Conservation (phyloP, 1,140 invertebrate species). For the Bombus cullumanus region DNA sequence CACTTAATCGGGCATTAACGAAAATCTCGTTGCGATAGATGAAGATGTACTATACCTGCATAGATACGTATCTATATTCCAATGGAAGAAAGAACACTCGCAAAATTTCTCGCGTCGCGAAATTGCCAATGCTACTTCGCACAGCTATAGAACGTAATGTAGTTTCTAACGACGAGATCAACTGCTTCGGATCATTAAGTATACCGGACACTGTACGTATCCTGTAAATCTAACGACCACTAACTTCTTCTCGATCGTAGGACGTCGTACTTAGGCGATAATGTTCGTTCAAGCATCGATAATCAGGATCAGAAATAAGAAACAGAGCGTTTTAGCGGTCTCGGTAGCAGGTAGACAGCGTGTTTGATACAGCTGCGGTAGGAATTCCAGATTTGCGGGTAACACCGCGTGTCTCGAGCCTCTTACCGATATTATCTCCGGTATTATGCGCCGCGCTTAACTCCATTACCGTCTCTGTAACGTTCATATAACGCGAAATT, state of each 20-base stretch:
- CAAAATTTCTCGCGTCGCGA: background rate
- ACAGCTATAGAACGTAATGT: background rate
- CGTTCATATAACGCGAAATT: constrained; percentile 35
- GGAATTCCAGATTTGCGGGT: constrained; percentile 21
- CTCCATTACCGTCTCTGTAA: constrained; percentile 18
- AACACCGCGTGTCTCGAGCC: constrained; percentile 13
- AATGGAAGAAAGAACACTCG: background rate
- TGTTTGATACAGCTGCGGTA: background rate
- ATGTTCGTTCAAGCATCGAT: background rate
- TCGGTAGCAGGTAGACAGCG: background rate
- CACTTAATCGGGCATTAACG: too few relatives aligned
- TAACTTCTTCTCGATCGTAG: too few relatives aligned
- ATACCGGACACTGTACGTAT: background rate
- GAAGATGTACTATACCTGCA: too few relatives aligned
- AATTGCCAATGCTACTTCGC: background rate
- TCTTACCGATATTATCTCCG: constrained; percentile 58
- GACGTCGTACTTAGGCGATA: background rate
- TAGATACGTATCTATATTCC: background rate
- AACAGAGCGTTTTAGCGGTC: background rate
- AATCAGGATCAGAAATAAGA: too few relatives aligned
- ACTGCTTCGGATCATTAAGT: background rate
- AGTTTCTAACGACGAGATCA: background rate
- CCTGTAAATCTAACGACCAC: too few relatives aligned
- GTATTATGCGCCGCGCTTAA: constrained; percentile 44
- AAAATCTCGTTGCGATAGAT: too few relatives aligned